A percentile compares a stretch with the other conserved stretches of the same genome.
These are phyloP conservation scores for Malurus leucopterus DNA, from an alignment of 2,797 vertebrate genomes.

Conservation along the genomic window DNA sequence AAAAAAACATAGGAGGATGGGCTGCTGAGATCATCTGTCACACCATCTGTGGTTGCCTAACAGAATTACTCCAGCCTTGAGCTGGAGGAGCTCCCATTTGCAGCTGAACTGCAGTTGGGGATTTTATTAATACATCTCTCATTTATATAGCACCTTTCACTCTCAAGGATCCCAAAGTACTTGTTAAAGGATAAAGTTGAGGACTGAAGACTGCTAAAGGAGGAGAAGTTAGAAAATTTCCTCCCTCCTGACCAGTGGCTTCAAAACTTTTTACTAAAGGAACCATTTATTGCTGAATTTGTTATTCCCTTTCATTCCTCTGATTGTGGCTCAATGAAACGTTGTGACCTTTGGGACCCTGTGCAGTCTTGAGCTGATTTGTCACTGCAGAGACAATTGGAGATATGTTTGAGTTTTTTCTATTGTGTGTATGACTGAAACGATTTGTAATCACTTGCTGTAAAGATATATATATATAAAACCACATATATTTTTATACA, in stretches of 20 bases:
- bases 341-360: neutral
- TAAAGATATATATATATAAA: neutral
- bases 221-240: neutral
- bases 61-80: constrained; percentile 63
- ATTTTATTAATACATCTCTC: constrained; percentile 68
- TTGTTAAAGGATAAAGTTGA: constrained; percentile 53
- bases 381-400: neutral
- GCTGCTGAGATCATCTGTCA: constrained; percentile 70
- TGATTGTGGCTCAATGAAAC: neutral
- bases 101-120: constrained; percentile 55
- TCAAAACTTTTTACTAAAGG: constrained; percentile 29
- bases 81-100: constrained; percentile 52
- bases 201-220: constrained; percentile 11
- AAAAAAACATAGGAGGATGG: constrained; percentile 51
- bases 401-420: neutral
- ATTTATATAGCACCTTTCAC: constrained; percentile 67
- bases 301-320: neutral
- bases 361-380: neutral
- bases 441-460: neutral
- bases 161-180: constrained; percentile 57
- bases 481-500: neutral
- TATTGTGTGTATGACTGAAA: neutral
- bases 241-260: neutral
- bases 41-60: constrained; percentile 67
- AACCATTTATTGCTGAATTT: constrained; percentile 12